Base-by-base conservation (phyloP, 1,140 invertebrate species). In the Nebria ingens region DNA sequence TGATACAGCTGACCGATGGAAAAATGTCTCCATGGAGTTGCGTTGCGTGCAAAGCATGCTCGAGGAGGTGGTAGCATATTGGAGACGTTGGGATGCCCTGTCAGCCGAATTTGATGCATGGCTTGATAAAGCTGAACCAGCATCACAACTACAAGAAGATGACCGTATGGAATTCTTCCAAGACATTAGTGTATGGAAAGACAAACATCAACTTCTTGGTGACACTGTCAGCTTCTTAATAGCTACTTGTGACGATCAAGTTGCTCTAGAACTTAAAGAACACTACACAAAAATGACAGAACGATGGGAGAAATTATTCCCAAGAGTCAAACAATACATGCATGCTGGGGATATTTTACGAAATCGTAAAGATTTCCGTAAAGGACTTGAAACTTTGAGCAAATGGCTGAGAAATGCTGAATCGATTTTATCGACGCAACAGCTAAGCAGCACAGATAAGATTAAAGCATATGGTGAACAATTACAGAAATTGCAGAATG, bases 161-260 rank as follows among this genome's bases (percentile, higher is more conserved):
- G 82, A 90, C 49, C 83, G 79, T 66, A 83, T 93, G 73, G 90
- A 92, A 64, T 93, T 90, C 72, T 92, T 93, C 73, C 82, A 92
- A 71, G 91, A 96, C 62, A 81, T 97, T 19, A 85, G 83, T 40
- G 76, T 89, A 1, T 93, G 91, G 89, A 89, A 91, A 67, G 89
- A 96, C 62, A 91, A 87, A 66, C 85, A 91, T 62, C 82, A 89
- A 64, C 71, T 85, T 0, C 63, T 97, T 2, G 85, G 86, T 6
- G 91, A 94, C 56, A 85, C 89, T 0, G 89, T 88, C 2, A 89
- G 86, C 55, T 97, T 94, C 68, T 70, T 97, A 19, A 85, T 91
- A 21, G 91, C 91, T 2, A 92, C 89, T 0, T 91, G 87, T 58
- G 83, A 89, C 53, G 87, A 91, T 53, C 78, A 83, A 49, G 83